Evolutionary conservation across 2,113 vertebrate species (phyloP), one percentile per base, ranked within the genome.

Genomic region (Tinamus guttatus): DNA sequence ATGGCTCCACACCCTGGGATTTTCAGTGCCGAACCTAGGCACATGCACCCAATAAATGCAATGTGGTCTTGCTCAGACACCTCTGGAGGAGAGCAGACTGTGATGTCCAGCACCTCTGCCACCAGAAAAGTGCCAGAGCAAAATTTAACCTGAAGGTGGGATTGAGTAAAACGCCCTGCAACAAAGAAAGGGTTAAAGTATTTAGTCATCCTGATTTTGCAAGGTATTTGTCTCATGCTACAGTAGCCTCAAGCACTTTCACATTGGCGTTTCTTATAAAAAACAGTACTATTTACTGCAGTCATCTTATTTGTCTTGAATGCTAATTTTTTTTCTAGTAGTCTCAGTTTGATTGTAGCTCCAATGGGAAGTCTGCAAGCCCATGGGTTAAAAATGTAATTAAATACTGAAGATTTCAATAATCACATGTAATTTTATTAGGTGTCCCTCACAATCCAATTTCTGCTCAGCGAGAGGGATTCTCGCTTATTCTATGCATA

Each of bases 341-440:
- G 27, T 69, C 41, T 52, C 5, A 32, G 38, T 73, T 81, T 93
- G 19, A 81, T 78, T 90, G 60, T 15, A 81, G 19, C 20, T 90
- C 47, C 43, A 20, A 0, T 81, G 77, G 24, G 30, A 6, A 84
- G 5, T 62, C 58, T 78, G 52, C 75, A 38, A 94, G 47, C 28
- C 75, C 52, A 69, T 40, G 82, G 62, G 69, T 92, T 94, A 90
- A 94, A 95, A 68, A 16, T 78, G 43, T 52, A 88, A 90, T 93
- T 86, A 94, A 94, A 87, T 92, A 89, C 70, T 89, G 52, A 62
- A 62, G 47, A 81, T 65, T 93, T 76, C 80, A 89, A 68, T 90
- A 90, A 92, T 86, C 52, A 78, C 51, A 76, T 76, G 52, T 79
- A 93, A 96, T 86, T 86, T 87, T 94, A 92, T 86, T 84, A 90